A percentile compares a stretch with the other conserved stretches of the same genome.
These are phyloP conservation scores for Ophthalmolycus amberensis DNA, from an alignment of 2,113 vertebrate genomes.

Conservation along the genomic window DNA sequence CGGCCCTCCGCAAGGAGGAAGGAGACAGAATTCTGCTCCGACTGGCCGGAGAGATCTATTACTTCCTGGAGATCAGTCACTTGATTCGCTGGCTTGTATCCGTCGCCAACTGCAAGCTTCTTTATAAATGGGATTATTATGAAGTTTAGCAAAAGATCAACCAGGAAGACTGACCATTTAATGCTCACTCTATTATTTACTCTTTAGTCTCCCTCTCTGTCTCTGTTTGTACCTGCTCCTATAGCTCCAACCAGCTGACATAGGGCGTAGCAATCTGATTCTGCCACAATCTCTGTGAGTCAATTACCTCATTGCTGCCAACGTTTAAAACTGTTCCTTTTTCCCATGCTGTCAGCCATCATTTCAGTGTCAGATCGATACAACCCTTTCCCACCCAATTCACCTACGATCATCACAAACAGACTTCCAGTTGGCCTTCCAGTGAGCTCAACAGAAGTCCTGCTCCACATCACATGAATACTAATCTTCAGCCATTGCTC, in stretches of 20 bases:
- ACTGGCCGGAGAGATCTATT: slow-evolving; percentile 52
- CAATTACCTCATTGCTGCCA: background rate
- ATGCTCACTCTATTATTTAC: background rate
- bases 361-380: background rate
- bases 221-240: background rate
- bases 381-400: background rate
- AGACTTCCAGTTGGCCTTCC: background rate
- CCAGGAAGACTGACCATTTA: background rate
- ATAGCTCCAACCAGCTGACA: background rate
- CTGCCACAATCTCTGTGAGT: background rate
- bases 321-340: too few species aligned
- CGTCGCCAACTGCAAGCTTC: slow-evolving; percentile 13
- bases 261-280: background rate
- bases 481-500: background rate
- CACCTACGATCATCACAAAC: background rate
- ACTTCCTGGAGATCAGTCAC: slow-evolving; percentile 53
- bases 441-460: background rate
- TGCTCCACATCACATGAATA: background rate
- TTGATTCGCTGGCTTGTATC: slow-evolving; percentile 24
- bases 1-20: slow-evolving; percentile 39
- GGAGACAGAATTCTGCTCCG: slow-evolving; percentile 61
- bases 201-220: background rate
- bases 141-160: background rate
- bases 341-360: background rate
- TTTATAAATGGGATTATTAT: slow-evolving; percentile 16